Conservation (phyloP, 2,113 vertebrate genomes). For the Bolborhynchus lineola region DNA sequence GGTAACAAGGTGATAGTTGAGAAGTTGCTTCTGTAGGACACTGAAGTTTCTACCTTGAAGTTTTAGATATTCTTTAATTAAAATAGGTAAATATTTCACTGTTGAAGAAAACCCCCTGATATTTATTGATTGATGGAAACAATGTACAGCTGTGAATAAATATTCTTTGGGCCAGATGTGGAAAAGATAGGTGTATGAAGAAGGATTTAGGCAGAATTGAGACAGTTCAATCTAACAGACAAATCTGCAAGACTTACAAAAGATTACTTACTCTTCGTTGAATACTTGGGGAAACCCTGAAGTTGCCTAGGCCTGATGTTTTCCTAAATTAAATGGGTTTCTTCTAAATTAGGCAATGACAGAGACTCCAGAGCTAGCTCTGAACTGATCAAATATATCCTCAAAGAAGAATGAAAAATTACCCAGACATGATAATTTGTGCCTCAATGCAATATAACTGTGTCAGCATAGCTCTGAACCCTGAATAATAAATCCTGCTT, state of each 20-base stretch:
- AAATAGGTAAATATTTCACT: rapidly evolving
- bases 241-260: neutral
- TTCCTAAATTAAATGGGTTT: neutral
- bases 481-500: neutral
- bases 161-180: neutral
- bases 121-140: neutral
- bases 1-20: neutral
- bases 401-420: neutral
- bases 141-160: neutral
- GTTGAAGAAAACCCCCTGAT: neutral
- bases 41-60: neutral
- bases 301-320: neutral
- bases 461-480: neutral
- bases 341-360: neutral
- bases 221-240: neutral
- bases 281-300: neutral
- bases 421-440: neutral
- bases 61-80: neutral
- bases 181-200: neutral
- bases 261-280: neutral
- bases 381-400: neutral
- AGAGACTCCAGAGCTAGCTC: neutral
- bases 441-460: neutral
- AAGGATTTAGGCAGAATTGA: neutral
- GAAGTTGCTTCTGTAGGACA: neutral